Evolutionary conservation across 2,888 invertebrate species (phyloP).

Genomic region (Lithophane semibrunnea): DNA sequence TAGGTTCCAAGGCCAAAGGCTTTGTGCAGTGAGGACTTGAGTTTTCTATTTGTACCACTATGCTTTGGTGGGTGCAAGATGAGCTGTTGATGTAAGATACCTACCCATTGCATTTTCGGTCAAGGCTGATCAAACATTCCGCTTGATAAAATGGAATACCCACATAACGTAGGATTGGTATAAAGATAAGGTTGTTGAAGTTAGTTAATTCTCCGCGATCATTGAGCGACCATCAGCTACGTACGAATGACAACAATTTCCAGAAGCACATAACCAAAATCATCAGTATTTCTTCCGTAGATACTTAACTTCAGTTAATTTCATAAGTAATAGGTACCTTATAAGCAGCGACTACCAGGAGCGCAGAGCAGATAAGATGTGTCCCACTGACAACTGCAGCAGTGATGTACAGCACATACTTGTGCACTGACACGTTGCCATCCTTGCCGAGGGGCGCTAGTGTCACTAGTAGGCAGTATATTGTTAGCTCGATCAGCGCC

Average conservation of each 20-base stretch:
- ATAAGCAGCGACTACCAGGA: constrained; percentile 83
- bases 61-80: not conserved
- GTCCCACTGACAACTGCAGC: constrained; percentile 81
- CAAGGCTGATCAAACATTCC: no score
- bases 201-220: not conserved
- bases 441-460: constrained; percentile 79
- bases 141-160: not conserved
- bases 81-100: not conserved
- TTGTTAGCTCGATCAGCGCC: constrained; percentile 81
- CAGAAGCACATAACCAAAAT: not conserved
- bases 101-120: no score
- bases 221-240: not conserved
- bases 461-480: constrained; percentile 81
- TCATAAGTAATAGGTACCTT: constrained; percentile 47
- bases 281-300: not conserved
- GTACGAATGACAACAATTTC: not conserved
- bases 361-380: constrained; percentile 80
- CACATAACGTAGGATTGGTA: no score
- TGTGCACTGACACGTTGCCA: constrained; percentile 77
- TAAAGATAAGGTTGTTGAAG: not conserved
- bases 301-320: no score
- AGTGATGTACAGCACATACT: constrained; percentile 77
- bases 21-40: not conserved
- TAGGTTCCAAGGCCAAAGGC: no score
- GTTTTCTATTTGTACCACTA: not conserved